Percentiles rank a stretch among this genome's conserved stretches.
Conservation (phyloP, 2,113 vertebrate species). For the Peromyscus californicus region DNA sequence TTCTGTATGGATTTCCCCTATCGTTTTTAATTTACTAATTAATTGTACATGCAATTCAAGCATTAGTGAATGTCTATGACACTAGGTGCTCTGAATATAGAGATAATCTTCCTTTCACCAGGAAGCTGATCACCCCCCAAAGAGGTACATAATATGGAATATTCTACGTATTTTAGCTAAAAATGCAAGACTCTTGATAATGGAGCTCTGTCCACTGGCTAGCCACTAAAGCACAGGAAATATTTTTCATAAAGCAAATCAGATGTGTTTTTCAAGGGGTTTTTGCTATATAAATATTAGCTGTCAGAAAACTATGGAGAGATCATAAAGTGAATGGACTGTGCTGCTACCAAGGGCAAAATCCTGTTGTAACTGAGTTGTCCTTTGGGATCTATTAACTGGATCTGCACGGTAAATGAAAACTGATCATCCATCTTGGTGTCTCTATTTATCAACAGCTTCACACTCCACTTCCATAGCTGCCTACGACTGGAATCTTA, state of each 20-base stretch:
- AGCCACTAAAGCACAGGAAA: constrained; percentile 25
- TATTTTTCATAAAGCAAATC: constrained; percentile 56
- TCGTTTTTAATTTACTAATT: constrained; percentile 1
- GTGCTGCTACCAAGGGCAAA: constrained; percentile 3
- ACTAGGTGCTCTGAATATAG: background rate
- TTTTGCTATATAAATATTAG: constrained; percentile 43
- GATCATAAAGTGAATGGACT: constrained; percentile 49
- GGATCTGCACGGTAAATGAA: constrained; percentile 31
- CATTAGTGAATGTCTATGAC: background rate
- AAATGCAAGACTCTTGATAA: background rate
- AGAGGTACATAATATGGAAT: background rate
- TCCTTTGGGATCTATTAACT: constrained; percentile 40
- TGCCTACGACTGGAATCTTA: background rate
- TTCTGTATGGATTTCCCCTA: background rate
- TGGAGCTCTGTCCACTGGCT: background rate
- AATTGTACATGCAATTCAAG: constrained; percentile 7
- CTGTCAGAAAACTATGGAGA: constrained; percentile 53
- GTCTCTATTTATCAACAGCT: constrained; percentile 26
- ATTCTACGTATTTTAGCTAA: background rate
- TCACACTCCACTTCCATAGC: background rate
- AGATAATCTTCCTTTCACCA: background rate
- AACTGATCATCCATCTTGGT: constrained; percentile 50
- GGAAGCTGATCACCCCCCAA: background rate
- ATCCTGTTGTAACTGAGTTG: constrained; percentile 18
- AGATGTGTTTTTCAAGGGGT: constrained; percentile 3